Evolutionary conservation across 2,888 invertebrate genomes (phyloP), one percentile per base, ranked within the genome.

Genomic region (Poecilobothrus nobilitatus): DNA sequence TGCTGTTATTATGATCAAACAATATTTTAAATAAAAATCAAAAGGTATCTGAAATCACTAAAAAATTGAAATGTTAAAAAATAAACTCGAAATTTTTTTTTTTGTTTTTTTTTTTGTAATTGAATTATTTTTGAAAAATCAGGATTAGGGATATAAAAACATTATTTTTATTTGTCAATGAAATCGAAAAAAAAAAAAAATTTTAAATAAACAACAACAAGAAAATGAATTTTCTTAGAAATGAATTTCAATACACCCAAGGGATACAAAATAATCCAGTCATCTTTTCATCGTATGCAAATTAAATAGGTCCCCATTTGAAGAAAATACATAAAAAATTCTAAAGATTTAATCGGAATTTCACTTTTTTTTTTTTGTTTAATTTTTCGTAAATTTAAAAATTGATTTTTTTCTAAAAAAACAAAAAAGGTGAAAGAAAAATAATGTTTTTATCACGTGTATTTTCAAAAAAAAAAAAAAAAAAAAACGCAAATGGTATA

Each of bases 271-370:
- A 53, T 53, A 53, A 53, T 53, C 15, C 53, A 63, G 63, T 63
- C 27, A 63, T 63, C 63, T 27, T 63, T 65, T 69, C 70, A 68
- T 69, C 72, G 72, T 72, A 72, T 72, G 72, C 70, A 72, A 72
- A 72, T 72, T 70, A 71, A 72, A 72, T 72, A 70, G 71, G 71
- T 72, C 71, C 70, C 72, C 53, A 53, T 53, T 53, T 53, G 53
- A 53, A 53, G 18, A 53, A 53, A 53, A 18, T 18, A n/a, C 2
- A 53, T 18, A 53, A 53, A 53, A n/a, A 15, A 18, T 3, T 53
- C 53, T 12, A 66, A 37, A 68, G 21, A 68, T n/a, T 63, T 21
- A 44, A 34, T 27, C 53, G 9, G 61, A 61, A 20, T 68, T 66
- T 33, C 3, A 12, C 22, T 67, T 41, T 68, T 41, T 37, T 20